A percentile compares a stretch with the other conserved stretches of the same genome.
These are phyloP conservation scores for Falco berigora DNA, from an alignment of 2,797 vertebrate genomes.

Conservation along the genomic window DNA sequence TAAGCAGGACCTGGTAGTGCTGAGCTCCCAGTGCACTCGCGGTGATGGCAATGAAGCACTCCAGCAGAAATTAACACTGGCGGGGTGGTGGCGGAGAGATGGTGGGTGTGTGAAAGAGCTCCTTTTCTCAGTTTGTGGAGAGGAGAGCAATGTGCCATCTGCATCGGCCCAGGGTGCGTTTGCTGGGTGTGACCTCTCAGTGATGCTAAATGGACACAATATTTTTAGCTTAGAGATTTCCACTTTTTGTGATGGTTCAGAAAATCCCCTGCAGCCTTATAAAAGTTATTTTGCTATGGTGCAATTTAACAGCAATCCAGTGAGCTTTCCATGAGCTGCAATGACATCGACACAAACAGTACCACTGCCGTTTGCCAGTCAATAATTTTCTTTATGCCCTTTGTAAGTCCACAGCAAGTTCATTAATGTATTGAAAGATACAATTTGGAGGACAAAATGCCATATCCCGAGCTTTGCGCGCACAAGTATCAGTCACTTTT, in stretches of 20 bases:
- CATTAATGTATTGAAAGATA: conserved; percentile 41
- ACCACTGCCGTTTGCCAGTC: conserved; percentile 35
- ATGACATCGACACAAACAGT: background rate
- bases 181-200: background rate
- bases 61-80: background rate
- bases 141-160: background rate
- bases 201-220: background rate
- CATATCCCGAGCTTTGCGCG: conserved; percentile 29
- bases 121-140: background rate
- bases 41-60: background rate
- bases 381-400: conserved; percentile 45
- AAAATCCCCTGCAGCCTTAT: conserved; percentile 39
- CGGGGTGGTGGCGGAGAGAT: background rate
- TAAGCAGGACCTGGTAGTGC: background rate
- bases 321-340: conserved; percentile 3
- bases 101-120: background rate
- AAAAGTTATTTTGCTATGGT: conserved; percentile 21
- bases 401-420: conserved; percentile 54
- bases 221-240: conserved; percentile 55
- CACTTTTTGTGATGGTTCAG: conserved; percentile 48
- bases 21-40: background rate
- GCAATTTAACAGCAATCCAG: conserved; percentile 59
- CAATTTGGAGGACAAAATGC: conserved; percentile 35
- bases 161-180: background rate
- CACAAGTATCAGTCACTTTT: conserved; percentile 36